phyloP scores from a whole-genome alignment of 2,888 invertebrate genomes.

The Netelia virgata region DNA sequence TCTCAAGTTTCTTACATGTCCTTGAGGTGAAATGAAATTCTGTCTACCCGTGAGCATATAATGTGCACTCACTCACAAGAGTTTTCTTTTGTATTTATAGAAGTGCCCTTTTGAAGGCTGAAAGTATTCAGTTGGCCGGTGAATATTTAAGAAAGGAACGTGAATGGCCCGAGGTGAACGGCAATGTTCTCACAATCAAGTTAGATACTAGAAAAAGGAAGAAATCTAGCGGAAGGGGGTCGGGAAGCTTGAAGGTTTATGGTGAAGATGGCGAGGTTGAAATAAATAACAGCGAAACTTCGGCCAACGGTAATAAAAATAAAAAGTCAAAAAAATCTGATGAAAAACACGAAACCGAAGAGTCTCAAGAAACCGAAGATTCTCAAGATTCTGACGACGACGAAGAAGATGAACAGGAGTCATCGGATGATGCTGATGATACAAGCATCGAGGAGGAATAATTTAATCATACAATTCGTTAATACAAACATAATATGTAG shows the following conservation, averaged over 20 bases:
- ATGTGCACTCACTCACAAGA: constrained; percentile 15
- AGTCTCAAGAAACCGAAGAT: background rate
- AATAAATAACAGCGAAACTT: background rate
- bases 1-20: background rate
- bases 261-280: constrained; percentile 35
- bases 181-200: constrained; percentile 67
- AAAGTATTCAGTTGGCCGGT: constrained; percentile 69
- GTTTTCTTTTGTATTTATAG: constrained; percentile 63
- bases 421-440: constrained; percentile 49
- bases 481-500: constrained; percentile 21
- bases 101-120: constrained; percentile 75
- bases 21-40: background rate
- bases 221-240: constrained; percentile 53
- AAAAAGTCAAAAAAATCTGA: background rate
- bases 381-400: constrained; percentile 28
- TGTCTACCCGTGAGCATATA: constrained; percentile 55
- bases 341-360: background rate
- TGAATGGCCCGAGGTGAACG: constrained; percentile 73
- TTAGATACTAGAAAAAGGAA: constrained; percentile 72
- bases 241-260: constrained; percentile 59
- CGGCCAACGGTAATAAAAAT: background rate
- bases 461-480: constrained; percentile 29
- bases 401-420: constrained; percentile 43
- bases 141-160: constrained; percentile 73
- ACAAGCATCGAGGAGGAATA: constrained; percentile 54